These are phyloP conservation scores for Hippopotamus amphibius DNA, from an alignment of 2,113 vertebrate genomes.

Conservation along the genomic window DNA sequence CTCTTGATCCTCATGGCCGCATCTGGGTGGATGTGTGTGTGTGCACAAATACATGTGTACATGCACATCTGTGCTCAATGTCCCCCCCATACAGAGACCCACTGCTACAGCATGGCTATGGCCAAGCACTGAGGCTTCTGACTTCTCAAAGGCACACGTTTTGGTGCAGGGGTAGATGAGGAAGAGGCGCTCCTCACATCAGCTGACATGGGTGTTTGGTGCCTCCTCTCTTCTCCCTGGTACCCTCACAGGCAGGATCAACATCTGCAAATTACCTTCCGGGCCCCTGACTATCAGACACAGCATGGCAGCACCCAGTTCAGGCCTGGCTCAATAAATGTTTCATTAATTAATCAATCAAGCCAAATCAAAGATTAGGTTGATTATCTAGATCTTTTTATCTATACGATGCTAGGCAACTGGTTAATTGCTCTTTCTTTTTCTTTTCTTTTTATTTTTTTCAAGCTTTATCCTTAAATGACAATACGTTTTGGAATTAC, in stretches of 20 bases:
- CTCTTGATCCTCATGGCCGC: fast-evolving
- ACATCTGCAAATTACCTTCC: constrained; percentile 58
- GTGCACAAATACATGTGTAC: background rate
- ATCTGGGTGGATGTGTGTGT: fast-evolving
- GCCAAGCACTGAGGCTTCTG: background rate
- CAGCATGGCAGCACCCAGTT: background rate
- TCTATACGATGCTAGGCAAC: constrained; percentile 26
- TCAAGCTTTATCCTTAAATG: constrained; percentile 46
- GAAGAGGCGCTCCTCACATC: background rate
- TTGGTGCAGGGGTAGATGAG: background rate
- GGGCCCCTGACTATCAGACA: background rate
- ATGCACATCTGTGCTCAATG: background rate
- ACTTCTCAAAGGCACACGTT: background rate
- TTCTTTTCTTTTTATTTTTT: background rate
- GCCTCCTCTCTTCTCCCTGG: background rate
- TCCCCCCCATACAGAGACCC: background rate
- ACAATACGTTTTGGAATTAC: constrained; percentile 53
- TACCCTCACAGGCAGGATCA: background rate
- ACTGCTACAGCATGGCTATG: background rate
- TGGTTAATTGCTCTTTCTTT: constrained; percentile 67
- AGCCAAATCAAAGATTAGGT: constrained; percentile 70
- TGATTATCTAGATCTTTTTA: constrained; percentile 70
- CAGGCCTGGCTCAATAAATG: constrained; percentile 55
- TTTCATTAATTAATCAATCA: constrained; percentile 79
- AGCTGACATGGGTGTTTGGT: background rate